Percentiles rank a stretch among this genome's conserved stretches.
phyloP scores from a whole-genome alignment of 2,113 vertebrate genomes.

The Pogonocichla stellata region DNA sequence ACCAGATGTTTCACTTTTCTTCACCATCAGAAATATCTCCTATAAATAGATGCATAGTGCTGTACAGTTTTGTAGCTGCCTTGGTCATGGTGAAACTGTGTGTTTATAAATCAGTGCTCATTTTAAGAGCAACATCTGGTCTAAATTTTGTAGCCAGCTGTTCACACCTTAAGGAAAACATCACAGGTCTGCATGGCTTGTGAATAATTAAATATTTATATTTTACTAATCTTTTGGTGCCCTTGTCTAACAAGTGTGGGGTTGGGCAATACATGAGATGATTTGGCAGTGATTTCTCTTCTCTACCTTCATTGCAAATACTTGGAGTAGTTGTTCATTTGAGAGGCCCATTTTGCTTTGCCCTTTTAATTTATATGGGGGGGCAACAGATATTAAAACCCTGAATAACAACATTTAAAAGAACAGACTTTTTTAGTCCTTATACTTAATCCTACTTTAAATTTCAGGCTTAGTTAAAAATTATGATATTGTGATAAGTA shows the following conservation, averaged over 20 bases:
- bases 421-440: not conserved
- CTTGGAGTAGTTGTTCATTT: not conserved
- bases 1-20: constrained; percentile 50
- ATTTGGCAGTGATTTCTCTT: not conserved
- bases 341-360: not conserved
- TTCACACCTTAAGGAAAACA: constrained; percentile 55
- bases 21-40: not conserved
- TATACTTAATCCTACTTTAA: not conserved
- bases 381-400: not conserved
- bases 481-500: not conserved
- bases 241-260: not conserved
- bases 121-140: constrained; percentile 57
- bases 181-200: constrained; percentile 27
- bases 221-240: constrained; percentile 7
- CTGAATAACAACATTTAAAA: not conserved
- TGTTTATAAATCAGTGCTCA: constrained; percentile 32
- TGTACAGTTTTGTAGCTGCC: not conserved
- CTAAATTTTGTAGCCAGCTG: constrained; percentile 54
- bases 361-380: not conserved
- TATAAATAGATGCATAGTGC: constrained; percentile 16
- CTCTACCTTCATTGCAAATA: not conserved
- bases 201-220: constrained; percentile 51
- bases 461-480: not conserved
- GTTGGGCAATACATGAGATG: not conserved
- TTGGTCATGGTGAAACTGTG: not conserved